Evolutionary conservation across 2,888 invertebrate genomes (phyloP), one percentile per base, ranked within the genome.

Genomic region (Eupeodes luniger): DNA sequence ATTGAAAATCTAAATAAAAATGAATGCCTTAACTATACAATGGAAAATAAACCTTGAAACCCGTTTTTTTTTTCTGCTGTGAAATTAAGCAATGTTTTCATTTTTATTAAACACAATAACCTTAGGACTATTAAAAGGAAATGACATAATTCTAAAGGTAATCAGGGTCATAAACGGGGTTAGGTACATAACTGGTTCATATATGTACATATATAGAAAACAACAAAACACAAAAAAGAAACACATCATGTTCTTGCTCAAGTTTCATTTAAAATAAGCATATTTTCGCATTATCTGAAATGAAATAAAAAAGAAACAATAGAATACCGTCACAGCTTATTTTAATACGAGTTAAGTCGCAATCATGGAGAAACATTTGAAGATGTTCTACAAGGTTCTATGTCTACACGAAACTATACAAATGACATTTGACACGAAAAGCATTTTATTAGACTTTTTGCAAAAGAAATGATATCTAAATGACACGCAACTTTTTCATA

Each of bases 281-380:
- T 82, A 89, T 66, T 88, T 82, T 80, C 86, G 78, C 80, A 87
- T 85, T 89, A 89, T 88, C 90, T 90, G 90, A 90, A 90, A 90
- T 85, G 89, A 90, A 83, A 90, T 27, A 77, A 36, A 81, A 78
- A 16, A 40, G 40, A 40, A 89, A 83, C 72, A 64, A 47, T 34
- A 79, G 53, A 62, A 81, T 80, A 69, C 64, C 64, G 44, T 61
- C 79, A 77, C 14, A 76, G 74, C 64, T 80, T 76, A 79, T 70
- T 55, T 55, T 62, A 57, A 55, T 47, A 72, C 40, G 1, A 40
- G 40, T 40, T 7, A 14, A 70, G 47, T 72, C 47, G 44, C 36
- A 61, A 72, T 75, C 14, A 49, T 81, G 64, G 27, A 27, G 27
- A 74, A 55, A 51, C 12, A 19, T 59, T 27, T 59, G 59, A 44